Conservation (phyloP, 2,113 vertebrate genomes). For the Chrysochloris asiatica region DNA sequence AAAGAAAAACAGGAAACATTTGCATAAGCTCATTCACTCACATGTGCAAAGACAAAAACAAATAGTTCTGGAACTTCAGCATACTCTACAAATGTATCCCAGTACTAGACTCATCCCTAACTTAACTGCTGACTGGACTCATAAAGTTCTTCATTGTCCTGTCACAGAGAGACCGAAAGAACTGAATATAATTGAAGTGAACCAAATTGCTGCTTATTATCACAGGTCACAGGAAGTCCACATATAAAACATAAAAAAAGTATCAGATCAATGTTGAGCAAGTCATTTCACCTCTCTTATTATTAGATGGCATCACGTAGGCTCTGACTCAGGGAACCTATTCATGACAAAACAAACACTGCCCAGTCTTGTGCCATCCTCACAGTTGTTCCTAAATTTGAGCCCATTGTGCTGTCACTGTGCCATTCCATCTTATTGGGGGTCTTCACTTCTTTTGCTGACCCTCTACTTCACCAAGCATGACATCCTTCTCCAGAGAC, state of each 20-base stretch:
- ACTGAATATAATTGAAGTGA: background rate
- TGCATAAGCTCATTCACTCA: background rate
- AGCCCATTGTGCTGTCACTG: no score
- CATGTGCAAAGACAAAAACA: background rate
- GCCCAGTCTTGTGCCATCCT: no score
- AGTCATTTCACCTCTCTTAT: background rate
- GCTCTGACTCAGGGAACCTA: no score
- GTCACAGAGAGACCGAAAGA: background rate
- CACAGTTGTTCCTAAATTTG: no score
- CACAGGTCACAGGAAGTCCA: background rate
- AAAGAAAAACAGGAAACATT: background rate
- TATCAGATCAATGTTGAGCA: background rate
- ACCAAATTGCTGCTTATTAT: background rate
- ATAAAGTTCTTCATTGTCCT: background rate
- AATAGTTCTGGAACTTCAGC: background rate
- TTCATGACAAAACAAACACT: no score
- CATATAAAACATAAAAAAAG: background rate
- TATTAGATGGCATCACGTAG: no score
- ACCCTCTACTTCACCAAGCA: no score
- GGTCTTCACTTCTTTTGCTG: no score
- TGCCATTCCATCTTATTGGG: no score
- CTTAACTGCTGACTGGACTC: background rate
- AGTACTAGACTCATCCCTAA: background rate
- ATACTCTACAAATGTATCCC: background rate
- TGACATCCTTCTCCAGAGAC: no score